These are phyloP conservation scores for Girardinus metallicus DNA, from an alignment of 2,797 vertebrate species.

Conservation along the genomic window DNA sequence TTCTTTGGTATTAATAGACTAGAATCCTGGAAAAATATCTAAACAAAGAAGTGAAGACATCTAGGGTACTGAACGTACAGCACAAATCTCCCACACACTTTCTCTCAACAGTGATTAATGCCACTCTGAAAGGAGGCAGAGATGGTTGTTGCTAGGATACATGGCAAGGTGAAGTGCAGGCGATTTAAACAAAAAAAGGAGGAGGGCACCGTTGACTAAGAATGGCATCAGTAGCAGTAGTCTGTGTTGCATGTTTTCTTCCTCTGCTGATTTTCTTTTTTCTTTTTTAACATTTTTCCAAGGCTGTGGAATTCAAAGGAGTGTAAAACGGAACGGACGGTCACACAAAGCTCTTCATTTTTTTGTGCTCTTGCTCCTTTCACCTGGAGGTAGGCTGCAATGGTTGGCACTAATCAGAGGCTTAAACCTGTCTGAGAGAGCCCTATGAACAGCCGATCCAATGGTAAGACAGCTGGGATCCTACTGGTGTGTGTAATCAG, in stretches of 20 bases:
- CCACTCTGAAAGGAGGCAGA: slow-evolving; percentile 80
- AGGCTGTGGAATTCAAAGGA: slow-evolving; percentile 32
- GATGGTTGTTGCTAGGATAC: slow-evolving; percentile 87
- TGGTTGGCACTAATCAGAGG: slow-evolving; percentile 82
- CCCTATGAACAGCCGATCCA: slow-evolving; percentile 85
- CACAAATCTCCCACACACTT: slow-evolving; percentile 78
- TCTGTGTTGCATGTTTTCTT: slow-evolving; percentile 48
- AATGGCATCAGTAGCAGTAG: slow-evolving; percentile 51
- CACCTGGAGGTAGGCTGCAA: slow-evolving; percentile 74
- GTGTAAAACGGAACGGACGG: slow-evolving; percentile 21
- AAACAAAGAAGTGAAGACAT: slow-evolving; percentile 62
- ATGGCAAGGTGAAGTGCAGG: slow-evolving; percentile 81
- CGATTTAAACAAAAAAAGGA: slow-evolving; percentile 74
- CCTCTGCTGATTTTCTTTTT: slow-evolving; percentile 23
- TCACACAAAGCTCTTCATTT: slow-evolving; percentile 28
- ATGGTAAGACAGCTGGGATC: slow-evolving; percentile 83
- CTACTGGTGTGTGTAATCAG: slow-evolving; percentile 29
- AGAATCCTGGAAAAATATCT: slow-evolving; percentile 20
- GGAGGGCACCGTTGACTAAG: slow-evolving; percentile 60
- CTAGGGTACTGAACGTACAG: slow-evolving; percentile 54
- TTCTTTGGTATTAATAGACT: slow-evolving; percentile 33
- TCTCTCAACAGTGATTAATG: slow-evolving; percentile 81
- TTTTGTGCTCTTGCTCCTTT: slow-evolving; percentile 47
- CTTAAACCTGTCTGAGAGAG: slow-evolving; percentile 81
- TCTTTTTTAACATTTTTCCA: slow-evolving; percentile 36